Conservation (phyloP, 1,140 invertebrate species). For the Lasioglossum albipes region DNA sequence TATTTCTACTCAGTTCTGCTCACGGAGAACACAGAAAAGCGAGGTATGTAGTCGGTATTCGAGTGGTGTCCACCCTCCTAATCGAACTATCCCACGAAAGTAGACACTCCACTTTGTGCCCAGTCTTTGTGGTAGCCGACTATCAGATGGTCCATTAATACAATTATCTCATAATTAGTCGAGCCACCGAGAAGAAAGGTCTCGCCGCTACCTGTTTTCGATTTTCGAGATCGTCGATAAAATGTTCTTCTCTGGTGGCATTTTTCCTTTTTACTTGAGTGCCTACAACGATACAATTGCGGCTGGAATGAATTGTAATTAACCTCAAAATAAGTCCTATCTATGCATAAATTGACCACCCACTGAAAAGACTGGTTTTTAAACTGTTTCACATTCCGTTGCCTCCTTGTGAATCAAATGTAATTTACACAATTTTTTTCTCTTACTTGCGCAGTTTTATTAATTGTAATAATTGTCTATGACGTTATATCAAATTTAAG, state of each 20-base stretch:
- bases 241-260: conserved; percentile 29
- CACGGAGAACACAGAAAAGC: not conserved
- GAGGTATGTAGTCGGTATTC: conserved; percentile 4
- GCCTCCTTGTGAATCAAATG: not conserved
- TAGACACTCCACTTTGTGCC: conserved; percentile 31
- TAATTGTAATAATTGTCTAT: no score
- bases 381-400: not conserved
- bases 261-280: not conserved
- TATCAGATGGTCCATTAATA: conserved; percentile 57
- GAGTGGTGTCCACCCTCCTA: conserved; percentile 16
- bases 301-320: not conserved
- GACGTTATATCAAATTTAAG: no score
- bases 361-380: not conserved
- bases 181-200: conserved; percentile 30
- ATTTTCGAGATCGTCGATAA: conserved; percentile 28
- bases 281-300: not conserved
- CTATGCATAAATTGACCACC: not conserved
- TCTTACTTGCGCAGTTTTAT: no score
- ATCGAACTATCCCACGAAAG: conserved; percentile 41
- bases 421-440: no score
- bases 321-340: not conserved
- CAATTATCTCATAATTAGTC: conserved; percentile 63
- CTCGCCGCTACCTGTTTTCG: conserved; percentile 52
- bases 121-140: conserved; percentile 58
- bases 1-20: no score